Evolutionary conservation across 1,140 invertebrate genomes (phyloP).

Genomic region (Caenorhabditis briggsae): DNA sequence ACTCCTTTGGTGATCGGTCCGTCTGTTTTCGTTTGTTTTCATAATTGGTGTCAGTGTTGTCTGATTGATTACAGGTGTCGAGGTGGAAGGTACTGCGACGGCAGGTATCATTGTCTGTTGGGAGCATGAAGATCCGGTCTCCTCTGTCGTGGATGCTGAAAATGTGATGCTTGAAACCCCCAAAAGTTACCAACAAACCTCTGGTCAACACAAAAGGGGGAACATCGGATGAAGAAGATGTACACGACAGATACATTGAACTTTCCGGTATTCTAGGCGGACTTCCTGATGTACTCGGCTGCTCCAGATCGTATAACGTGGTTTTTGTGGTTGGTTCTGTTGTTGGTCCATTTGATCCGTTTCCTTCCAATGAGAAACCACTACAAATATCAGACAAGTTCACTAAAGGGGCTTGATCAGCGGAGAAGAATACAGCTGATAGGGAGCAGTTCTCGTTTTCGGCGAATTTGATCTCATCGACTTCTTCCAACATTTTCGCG

Average conservation of each 20-base stretch:
- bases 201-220: constrained; percentile 61
- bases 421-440: constrained; percentile 56
- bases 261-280: not conserved
- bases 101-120: constrained; percentile 74
- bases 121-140: constrained; percentile 70
- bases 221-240: constrained; percentile 43
- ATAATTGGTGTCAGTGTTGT: not conserved
- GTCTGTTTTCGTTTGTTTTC: not conserved
- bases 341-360: no score
- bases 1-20: constrained; percentile 34
- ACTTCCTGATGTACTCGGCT: not conserved
- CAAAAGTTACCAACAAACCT: not conserved
- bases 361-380: constrained; percentile 72
- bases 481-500: constrained; percentile 58
- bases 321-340: not conserved
- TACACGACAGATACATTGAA: constrained; percentile 26
- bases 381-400: constrained; percentile 75
- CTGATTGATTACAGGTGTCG: not conserved
- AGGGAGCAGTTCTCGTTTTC: constrained; percentile 42
- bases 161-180: not conserved
- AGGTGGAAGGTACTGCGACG: not conserved
- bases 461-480: constrained; percentile 55
- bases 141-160: constrained; percentile 64
- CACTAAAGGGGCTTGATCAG: constrained; percentile 71
- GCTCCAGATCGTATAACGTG: not conserved